A percentile compares a stretch with the other conserved stretches of the same genome.
phyloP scores from a whole-genome alignment of 2,888 invertebrate genomes.

The Gymnoscelis rufifasciata region DNA sequence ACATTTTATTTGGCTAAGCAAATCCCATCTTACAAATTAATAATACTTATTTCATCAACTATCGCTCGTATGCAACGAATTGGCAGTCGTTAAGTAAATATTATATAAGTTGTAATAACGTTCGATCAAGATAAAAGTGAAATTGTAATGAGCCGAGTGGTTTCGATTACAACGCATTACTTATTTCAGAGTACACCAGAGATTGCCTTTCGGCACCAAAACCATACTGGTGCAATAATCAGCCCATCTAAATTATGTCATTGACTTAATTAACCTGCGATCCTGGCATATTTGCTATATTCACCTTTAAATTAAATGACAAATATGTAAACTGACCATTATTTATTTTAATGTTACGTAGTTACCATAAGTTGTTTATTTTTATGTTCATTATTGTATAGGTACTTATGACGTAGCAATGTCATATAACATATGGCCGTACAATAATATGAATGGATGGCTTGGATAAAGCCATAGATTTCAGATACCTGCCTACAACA shows the following conservation, averaged over 20 bases:
- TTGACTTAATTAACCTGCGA: not conserved
- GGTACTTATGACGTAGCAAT: no score
- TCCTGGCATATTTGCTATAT: not conserved
- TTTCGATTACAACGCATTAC: slow-evolving; percentile 47
- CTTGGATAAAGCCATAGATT: no score
- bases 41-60: no score
- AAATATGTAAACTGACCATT: not conserved
- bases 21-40: no score
- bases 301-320: no score
- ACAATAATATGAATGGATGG: no score
- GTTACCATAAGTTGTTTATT: not conserved
- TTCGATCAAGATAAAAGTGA: slow-evolving; percentile 35
- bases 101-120: slow-evolving; percentile 18
- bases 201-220: slow-evolving; percentile 32
- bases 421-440: no score
- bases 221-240: slow-evolving; percentile 13
- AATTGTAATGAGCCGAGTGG: slow-evolving; percentile 49
- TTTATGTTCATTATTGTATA: no score
- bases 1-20: no score
- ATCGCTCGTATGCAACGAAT: not conserved
- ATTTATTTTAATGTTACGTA: not conserved
- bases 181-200: slow-evolving; percentile 40
- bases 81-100: not conserved
- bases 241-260: slow-evolving; percentile 10
- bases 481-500: no score